Base-by-base conservation (phyloP, 2,888 invertebrate genomes). In the Nemapogon koenigi region DNA sequence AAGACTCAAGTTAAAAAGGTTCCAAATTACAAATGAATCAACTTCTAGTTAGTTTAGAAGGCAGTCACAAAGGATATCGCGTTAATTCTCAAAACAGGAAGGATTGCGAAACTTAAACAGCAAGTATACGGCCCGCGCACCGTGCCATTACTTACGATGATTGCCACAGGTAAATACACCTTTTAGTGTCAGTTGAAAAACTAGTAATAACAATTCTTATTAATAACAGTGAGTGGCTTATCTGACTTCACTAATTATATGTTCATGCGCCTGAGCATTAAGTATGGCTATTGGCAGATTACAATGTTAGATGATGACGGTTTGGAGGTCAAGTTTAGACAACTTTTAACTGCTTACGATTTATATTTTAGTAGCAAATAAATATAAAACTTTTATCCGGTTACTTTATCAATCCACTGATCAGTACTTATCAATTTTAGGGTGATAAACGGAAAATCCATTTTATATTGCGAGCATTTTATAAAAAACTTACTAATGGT, bases 21-120 rank as follows among this genome's bases (percentile, higher is more conserved):
- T n/a, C n/a, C n/a, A n/a, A n/a, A n/a, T n/a, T n/a, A n/a, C n/a
- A n/a, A n/a, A n/a, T n/a, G n/a, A n/a, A n/a, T n/a, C n/a, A n/a
- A n/a, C n/a, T n/a, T n/a, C n/a, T n/a, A n/a, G n/a, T n/a, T n/a
- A n/a, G n/a, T n/a, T n/a, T n/a, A n/a, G n/a, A n/a, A n/a, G n/a
- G n/a, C n/a, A n/a, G n/a, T n/a, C n/a, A n/a, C n/a, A n/a, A 33
- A 26, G 37, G 37, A 28, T 37, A 37, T 37, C 37, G 16, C 6
- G 17, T 28, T 28, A 37, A 37, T 37, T 28, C 18, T 16, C 28
- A 27, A n/a, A 36, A 36, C 37, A 28, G 28, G 16, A 37, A 37
- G 28, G 10, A 36, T 36, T 36, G 36, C 36, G 19, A 36, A 26
- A 30, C 22, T 19, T 33, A n/a, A 33, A 17, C 4, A n/a, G 17